Percentiles rank a stretch among this genome's conserved stretches.
Evolutionary conservation across 2,797 vertebrate genomes (phyloP).

Genomic region (Onychomys torridus): DNA sequence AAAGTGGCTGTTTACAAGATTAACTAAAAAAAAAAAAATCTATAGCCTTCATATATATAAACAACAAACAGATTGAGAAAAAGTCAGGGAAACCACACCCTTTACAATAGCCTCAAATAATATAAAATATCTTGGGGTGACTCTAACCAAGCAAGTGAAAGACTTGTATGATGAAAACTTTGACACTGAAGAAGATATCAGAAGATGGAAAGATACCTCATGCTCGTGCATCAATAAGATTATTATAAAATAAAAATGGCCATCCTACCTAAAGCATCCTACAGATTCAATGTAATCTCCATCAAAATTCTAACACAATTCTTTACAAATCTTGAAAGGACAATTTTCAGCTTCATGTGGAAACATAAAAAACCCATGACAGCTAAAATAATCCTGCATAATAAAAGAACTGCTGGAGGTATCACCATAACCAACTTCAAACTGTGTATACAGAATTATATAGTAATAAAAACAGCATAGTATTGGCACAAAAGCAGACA

Average conservation of each 20-base stretch:
- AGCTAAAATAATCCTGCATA: neutral
- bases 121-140: neutral
- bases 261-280: neutral
- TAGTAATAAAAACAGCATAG: neutral
- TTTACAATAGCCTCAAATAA: neutral
- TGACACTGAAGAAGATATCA: neutral
- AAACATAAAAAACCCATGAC: neutral
- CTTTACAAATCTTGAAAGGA: neutral
- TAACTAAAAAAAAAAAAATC: neutral
- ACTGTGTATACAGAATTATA: neutral
- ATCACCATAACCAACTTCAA: neutral
- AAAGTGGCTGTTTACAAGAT: neutral
- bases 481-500: neutral
- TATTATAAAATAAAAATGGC: neutral
- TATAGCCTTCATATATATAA: neutral
- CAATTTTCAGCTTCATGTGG: neutral
- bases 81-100: neutral
- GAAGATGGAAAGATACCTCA: neutral
- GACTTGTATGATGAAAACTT: neutral
- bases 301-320: neutral
- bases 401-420: neutral
- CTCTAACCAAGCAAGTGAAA: neutral
- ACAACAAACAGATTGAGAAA: neutral
- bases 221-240: neutral
- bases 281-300: neutral